Conservation (phyloP, 2,888 invertebrate species). For the Amblyteles armatorius region DNA sequence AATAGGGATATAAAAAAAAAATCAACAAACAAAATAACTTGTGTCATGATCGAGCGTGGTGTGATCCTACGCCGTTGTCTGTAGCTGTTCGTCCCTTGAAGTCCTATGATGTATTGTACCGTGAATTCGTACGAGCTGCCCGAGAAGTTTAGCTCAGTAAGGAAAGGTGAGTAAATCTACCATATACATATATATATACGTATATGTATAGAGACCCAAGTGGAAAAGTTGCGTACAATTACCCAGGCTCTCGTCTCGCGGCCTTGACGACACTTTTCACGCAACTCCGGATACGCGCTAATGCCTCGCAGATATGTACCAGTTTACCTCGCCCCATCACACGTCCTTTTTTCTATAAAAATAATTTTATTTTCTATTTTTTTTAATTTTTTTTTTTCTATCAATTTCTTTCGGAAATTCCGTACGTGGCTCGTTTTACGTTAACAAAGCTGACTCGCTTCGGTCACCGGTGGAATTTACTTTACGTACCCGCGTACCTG, state of each 20-base stretch:
- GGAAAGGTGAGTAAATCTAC: constrained; percentile 76
- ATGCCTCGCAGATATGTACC: constrained; percentile 58
- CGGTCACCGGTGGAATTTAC: too few relatives aligned
- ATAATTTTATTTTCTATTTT: neutral
- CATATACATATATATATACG: neutral
- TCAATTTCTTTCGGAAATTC: constrained; percentile 21
- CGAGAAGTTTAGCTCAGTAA: constrained; percentile 78
- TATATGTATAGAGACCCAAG: neutral
- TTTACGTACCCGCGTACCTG: neutral
- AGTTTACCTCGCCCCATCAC: constrained; percentile 44
- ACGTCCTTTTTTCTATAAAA: neutral
- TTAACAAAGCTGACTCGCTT: neutral
- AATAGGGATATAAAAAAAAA: constrained; percentile 17
- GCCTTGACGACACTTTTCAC: constrained; percentile 52
- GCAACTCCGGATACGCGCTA: constrained; percentile 60
- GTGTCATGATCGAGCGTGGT: constrained; percentile 79
- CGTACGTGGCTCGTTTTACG: neutral
- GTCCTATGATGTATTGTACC: constrained; percentile 80
- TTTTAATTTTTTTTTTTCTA: neutral
- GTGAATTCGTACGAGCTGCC: constrained; percentile 77
- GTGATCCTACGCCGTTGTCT: constrained; percentile 74
- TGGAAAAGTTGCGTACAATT: constrained; percentile 1
- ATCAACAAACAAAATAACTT: constrained; percentile 16
- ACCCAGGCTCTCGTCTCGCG: constrained; percentile 30
- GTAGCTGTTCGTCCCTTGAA: constrained; percentile 75